phyloP scores from a whole-genome alignment of 1,140 invertebrate genomes.

The Drosophila kikkawai region DNA sequence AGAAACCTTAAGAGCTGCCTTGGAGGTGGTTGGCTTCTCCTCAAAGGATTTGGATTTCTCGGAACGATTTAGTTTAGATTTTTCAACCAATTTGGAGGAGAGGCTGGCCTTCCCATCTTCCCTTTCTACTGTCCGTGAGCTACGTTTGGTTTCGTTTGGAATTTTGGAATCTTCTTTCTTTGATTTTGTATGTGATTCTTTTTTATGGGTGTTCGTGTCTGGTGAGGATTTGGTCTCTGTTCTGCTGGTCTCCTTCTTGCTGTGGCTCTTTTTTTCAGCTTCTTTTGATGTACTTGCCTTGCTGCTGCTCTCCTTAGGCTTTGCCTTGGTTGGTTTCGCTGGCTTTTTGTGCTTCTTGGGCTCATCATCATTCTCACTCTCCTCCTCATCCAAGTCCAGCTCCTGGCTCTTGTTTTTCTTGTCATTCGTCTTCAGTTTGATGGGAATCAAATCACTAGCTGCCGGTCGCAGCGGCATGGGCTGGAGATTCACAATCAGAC shows the following conservation, averaged over 20 bases:
- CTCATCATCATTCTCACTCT: slow-evolving; percentile 35
- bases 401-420: slow-evolving; percentile 54
- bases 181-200: slow-evolving; percentile 11
- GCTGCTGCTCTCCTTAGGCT: slow-evolving; percentile 1
- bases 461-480: slow-evolving; percentile 88
- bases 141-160: background rate
- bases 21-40: slow-evolving; percentile 48
- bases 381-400: slow-evolving; percentile 43
- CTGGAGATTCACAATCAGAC: slow-evolving; percentile 91
- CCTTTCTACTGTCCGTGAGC: background rate
- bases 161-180: slow-evolving; percentile 5
- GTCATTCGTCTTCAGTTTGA: slow-evolving; percentile 86
- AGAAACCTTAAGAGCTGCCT: slow-evolving; percentile 4
- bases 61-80: background rate
- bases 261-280: slow-evolving; percentile 1
- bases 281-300: slow-evolving; percentile 9
- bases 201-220: slow-evolving; percentile 1
- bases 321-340: slow-evolving; percentile 14
- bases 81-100: slow-evolving; percentile 7
- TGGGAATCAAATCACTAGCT: slow-evolving; percentile 87
- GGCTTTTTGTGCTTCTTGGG: slow-evolving; percentile 34
- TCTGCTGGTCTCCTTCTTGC: slow-evolving; percentile 22
- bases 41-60: slow-evolving; percentile 9
- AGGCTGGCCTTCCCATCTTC: background rate
- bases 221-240: slow-evolving; percentile 1